Evolutionary conservation across 2,888 invertebrate genomes (phyloP).

Genomic region (Chromoteleia sp.): DNA sequence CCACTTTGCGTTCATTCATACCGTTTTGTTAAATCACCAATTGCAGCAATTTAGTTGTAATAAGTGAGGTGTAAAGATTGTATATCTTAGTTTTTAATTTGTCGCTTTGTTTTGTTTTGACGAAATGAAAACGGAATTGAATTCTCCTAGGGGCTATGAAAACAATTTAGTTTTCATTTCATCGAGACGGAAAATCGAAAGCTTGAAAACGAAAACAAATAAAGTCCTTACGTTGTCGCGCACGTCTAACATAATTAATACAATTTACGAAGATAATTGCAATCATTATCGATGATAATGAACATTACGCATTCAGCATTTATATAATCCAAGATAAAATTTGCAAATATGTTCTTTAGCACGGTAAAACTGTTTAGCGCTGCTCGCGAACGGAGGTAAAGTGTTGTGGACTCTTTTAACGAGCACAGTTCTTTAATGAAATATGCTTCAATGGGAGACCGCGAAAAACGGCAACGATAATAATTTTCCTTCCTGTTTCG

Average conservation of each 20-base stretch:
- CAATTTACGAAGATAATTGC: conserved; percentile 23
- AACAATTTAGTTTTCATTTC: conserved; percentile 55
- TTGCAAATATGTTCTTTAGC: background rate
- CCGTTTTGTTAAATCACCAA: too few relatives aligned
- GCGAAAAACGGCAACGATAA: conserved; percentile 47
- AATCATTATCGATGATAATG: background rate
- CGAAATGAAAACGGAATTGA: conserved; percentile 53
- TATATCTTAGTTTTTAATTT: conserved; percentile 22
- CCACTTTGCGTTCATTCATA: too few relatives aligned
- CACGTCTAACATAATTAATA: conserved; percentile 16
- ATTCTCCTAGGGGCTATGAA: conserved; percentile 30
- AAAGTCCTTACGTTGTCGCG: background rate
- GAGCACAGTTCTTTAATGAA: conserved; percentile 53
- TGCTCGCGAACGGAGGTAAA: conserved; percentile 5
- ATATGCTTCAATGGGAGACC: conserved; percentile 42
- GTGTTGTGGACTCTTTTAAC: conserved; percentile 55
- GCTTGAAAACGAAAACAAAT: conserved; percentile 9
- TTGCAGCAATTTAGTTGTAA: background rate
- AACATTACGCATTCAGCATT: background rate
- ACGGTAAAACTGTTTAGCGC: conserved; percentile 18
- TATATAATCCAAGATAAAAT: conserved; percentile 28
- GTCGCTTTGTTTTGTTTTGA: conserved; percentile 35
- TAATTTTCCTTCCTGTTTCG: conserved; percentile 58
- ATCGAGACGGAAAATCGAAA: conserved; percentile 39
- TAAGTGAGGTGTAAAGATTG: conserved; percentile 8